phyloP scores from a whole-genome alignment of 2,888 invertebrate genomes.

The Brachypterus glaber region DNA sequence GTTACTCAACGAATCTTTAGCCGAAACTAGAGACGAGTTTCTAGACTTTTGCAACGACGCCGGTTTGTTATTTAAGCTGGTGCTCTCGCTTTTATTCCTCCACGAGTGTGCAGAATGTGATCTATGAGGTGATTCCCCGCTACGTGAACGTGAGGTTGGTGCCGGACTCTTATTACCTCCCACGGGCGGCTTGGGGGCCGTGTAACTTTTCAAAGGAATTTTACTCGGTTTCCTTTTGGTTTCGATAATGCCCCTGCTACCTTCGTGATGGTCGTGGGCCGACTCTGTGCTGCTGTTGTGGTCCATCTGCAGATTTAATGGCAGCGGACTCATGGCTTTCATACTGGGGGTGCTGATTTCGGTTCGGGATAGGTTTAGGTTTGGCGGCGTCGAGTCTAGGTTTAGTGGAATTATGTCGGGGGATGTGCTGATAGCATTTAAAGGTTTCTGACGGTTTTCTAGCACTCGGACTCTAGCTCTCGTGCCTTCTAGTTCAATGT shows the following conservation, averaged over 20 bases:
- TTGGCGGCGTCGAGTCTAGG: slow-evolving; percentile 35
- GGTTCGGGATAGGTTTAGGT: slow-evolving; percentile 41
- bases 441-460: slow-evolving; percentile 45
- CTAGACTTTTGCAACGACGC: slow-evolving; percentile 37
- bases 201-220: slow-evolving; percentile 56
- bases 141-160: slow-evolving; percentile 39
- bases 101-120: slow-evolving; percentile 48
- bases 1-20: slow-evolving; percentile 16
- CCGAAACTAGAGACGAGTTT: slow-evolving; percentile 29
- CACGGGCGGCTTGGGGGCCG: slow-evolving; percentile 54
- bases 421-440: slow-evolving; percentile 22
- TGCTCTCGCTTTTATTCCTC: slow-evolving; percentile 33
- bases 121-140: slow-evolving; percentile 43
- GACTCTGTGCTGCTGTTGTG: slow-evolving; percentile 58
- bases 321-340: slow-evolving; percentile 50
- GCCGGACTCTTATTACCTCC: slow-evolving; percentile 35
- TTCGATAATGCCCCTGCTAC: slow-evolving; percentile 30
- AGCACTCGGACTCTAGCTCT: slow-evolving; percentile 65
- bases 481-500: slow-evolving; percentile 76
- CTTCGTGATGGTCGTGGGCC: slow-evolving; percentile 49
- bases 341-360: slow-evolving; percentile 47
- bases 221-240: slow-evolving; percentile 53
- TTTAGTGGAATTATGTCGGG: slow-evolving; percentile 42
- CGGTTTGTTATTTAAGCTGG: slow-evolving; percentile 27
- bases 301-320: slow-evolving; percentile 44